These are phyloP conservation scores for Zonotrichia leucophrys DNA, from an alignment of 2,113 vertebrate species.

Conservation along the genomic window DNA sequence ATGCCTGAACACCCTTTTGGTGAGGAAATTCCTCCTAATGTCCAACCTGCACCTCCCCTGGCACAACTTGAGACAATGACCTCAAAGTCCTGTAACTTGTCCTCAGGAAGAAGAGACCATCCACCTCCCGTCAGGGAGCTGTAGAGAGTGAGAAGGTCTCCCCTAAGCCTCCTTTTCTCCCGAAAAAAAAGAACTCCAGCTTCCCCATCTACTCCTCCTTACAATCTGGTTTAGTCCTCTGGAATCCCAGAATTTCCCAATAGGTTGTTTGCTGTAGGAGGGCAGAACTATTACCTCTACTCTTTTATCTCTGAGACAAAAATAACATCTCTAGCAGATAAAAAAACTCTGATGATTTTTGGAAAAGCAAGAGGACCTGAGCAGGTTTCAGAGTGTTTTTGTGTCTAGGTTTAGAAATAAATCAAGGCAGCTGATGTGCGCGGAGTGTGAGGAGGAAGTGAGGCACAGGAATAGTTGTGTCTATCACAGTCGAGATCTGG, in stretches of 20 bases:
- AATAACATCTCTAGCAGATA: not conserved
- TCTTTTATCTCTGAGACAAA: not conserved
- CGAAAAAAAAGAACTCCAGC: not conserved
- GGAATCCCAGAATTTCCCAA: not conserved
- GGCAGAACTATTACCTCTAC: not conserved
- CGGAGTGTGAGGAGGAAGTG: not conserved
- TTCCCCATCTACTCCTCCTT: not conserved
- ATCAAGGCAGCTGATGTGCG: not conserved
- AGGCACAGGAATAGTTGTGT: not conserved
- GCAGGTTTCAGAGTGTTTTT: not conserved
- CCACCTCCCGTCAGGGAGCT: not conserved
- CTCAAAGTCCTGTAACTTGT: not conserved
- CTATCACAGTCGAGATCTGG: not conserved
- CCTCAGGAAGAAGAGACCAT: too few species aligned
- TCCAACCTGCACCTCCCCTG: not conserved
- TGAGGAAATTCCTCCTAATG: not conserved
- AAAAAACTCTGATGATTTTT: not conserved
- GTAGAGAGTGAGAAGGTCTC: not conserved
- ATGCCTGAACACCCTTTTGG: not conserved
- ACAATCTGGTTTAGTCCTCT: not conserved
- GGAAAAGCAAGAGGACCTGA: not conserved
- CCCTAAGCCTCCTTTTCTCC: not conserved
- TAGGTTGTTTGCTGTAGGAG: not conserved
- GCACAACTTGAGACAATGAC: not conserved
- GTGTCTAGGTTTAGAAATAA: constrained; percentile 11